Base-by-base conservation (phyloP, 2,888 invertebrate genomes). In the Apamea epomidion region DNA sequence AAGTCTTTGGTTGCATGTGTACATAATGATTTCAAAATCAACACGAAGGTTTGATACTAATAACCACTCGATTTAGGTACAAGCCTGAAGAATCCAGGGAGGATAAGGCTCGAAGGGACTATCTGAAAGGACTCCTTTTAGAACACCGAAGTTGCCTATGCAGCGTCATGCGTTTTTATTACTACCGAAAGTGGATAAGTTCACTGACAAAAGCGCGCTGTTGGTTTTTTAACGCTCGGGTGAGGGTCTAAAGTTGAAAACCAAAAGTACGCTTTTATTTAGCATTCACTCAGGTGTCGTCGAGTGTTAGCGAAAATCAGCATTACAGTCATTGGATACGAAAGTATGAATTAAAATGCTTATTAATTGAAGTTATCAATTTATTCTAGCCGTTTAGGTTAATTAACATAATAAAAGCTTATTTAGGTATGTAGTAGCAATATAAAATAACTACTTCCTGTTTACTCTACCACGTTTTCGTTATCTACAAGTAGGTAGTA, bases 1-100 rank as follows among this genome's bases (percentile, higher is more conserved):
- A 78, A 72, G 32, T 54, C 51, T 64, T 62, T 64, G 12, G 21
- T 69, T 73, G 79, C 68, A 65, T 75, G 16, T 72, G 37, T 48
- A 58, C 2, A 32, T 58, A 45, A 48, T 68, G 18, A 37, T 58
- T 2, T 54, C 69, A 48, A 80, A 81, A 74, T 51, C 42, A 29
- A 70, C 29, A 48, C 67, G 58, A 71, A 71, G 21, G 45, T 37
- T 14, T 45, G 73, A 72, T 21, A n/a, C 18, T 42, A 58, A 73
- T 45, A 14, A 60, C 7, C 21, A 73, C 70, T 51, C 21, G 0
- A 32, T 51, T 69, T 51, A 29, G 14, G 48, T 51, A 51, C 0
- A 48, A 48, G 7, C 29, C 29, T 48, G 29, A 21, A 68, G 8
- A 48, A 69, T 29, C 45, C n/a, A 45, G 10, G 5, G n/a, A n/a